Evolutionary conservation across 2,113 vertebrate species (phyloP).

Genomic region (Istiophorus platypterus): DNA sequence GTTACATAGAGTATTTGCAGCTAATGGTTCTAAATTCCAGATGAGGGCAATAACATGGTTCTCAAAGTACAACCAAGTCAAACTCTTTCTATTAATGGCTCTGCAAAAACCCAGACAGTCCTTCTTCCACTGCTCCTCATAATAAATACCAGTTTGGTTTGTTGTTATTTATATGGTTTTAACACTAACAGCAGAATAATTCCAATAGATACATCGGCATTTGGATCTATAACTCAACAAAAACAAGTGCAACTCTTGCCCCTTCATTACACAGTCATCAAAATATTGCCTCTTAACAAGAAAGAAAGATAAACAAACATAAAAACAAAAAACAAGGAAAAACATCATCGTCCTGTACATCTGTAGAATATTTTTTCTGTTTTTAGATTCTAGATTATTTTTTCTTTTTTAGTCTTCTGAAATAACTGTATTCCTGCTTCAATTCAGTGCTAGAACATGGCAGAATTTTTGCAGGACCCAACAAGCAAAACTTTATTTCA

Average conservation of each 20-base stretch:
- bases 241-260: conserved; percentile 88
- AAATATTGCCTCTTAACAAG: conserved; percentile 92
- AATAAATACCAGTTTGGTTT: conserved; percentile 94
- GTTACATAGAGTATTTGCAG: conserved; percentile 52
- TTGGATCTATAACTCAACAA: conserved; percentile 91
- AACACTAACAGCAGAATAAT: conserved; percentile 88
- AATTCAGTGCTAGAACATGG: not conserved
- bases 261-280: conserved; percentile 86
- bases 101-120: conserved; percentile 84
- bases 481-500: not conserved
- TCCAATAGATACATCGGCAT: conserved; percentile 91
- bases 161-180: conserved; percentile 90
- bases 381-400: conserved; percentile 72
- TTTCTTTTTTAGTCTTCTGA: not conserved
- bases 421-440: conserved; percentile 1
- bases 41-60: conserved; percentile 54
- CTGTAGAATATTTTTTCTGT: conserved; percentile 81
- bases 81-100: conserved; percentile 54
- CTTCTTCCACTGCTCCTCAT: conserved; percentile 83
- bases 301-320: conserved; percentile 76
- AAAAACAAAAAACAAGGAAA: conserved; percentile 39
- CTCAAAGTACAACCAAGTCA: conserved; percentile 68
- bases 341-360: conserved; percentile 73
- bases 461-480: not conserved
- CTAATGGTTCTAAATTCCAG: conserved; percentile 51